Conservation (phyloP, 64 coral and sea anemone species). For the Actinia equina region DNA sequence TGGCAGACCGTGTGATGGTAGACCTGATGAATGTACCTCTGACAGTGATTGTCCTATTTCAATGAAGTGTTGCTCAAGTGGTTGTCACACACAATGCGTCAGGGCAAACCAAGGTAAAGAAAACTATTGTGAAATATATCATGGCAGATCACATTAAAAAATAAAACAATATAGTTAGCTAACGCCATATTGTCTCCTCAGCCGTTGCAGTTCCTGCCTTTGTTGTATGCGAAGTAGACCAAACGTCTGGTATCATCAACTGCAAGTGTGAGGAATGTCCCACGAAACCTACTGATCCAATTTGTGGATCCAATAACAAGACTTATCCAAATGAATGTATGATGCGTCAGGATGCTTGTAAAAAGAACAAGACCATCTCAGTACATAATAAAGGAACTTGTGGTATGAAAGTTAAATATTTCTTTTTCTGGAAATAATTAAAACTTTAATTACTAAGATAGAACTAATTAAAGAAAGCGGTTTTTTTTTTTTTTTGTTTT, state of each 20-base stretch:
- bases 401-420: no score
- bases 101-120: not conserved
- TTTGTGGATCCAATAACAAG: constrained; percentile 34
- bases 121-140: no score
- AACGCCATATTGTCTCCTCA: not conserved
- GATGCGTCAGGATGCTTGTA: constrained; percentile 24
- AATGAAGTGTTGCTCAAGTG: constrained; percentile 7
- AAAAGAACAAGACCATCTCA: not conserved
- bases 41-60: not conserved
- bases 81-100: not conserved
- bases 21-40: not conserved
- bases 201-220: not conserved
- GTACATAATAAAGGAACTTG: no score
- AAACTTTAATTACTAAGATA: no score
- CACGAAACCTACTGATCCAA: not conserved
- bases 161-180: not conserved
- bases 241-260: not conserved
- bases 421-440: no score
- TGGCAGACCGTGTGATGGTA: not conserved
- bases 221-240: not conserved
- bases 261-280: constrained; percentile 11
- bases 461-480: no score
- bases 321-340: not conserved
- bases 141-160: no score
- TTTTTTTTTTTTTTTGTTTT: no score